Percentiles rank a stretch among this genome's conserved stretches.
These are phyloP conservation scores for Cryptus viduatorius DNA, from an alignment of 2,888 invertebrate species.

Conservation along the genomic window DNA sequence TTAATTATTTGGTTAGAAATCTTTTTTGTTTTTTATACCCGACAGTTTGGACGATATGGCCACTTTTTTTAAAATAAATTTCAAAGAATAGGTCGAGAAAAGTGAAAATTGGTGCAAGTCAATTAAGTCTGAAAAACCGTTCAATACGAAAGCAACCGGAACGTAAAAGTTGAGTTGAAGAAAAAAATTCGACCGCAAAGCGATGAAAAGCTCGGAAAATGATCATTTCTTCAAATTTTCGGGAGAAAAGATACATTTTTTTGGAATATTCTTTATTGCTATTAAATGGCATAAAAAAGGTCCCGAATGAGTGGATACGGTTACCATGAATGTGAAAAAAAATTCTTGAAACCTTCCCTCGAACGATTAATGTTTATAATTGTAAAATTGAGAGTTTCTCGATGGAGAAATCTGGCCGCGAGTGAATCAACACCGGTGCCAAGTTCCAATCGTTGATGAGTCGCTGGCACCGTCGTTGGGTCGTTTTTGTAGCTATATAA, in stretches of 20 bases:
- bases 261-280: too few species aligned
- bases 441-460: slow-evolving; percentile 5
- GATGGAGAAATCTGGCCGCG: background rate
- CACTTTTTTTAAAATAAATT: background rate
- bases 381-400: background rate
- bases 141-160: too few species aligned
- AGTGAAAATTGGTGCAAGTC: too few species aligned
- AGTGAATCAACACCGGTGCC: background rate
- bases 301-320: background rate
- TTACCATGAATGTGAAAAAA: too few species aligned
- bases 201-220: too few species aligned
- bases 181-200: too few species aligned
- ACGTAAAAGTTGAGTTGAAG: too few species aligned
- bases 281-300: background rate
- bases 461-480: background rate
- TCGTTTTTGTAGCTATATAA: background rate
- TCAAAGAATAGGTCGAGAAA: background rate
- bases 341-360: too few species aligned
- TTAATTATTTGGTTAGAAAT: background rate
- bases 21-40: background rate
- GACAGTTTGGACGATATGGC: background rate
- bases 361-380: background rate
- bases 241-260: too few species aligned
- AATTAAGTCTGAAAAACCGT: too few species aligned
- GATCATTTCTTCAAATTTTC: too few species aligned